These are phyloP conservation scores for Acronicta alni DNA, from an alignment of 2,888 invertebrate genomes.

Conservation along the genomic window DNA sequence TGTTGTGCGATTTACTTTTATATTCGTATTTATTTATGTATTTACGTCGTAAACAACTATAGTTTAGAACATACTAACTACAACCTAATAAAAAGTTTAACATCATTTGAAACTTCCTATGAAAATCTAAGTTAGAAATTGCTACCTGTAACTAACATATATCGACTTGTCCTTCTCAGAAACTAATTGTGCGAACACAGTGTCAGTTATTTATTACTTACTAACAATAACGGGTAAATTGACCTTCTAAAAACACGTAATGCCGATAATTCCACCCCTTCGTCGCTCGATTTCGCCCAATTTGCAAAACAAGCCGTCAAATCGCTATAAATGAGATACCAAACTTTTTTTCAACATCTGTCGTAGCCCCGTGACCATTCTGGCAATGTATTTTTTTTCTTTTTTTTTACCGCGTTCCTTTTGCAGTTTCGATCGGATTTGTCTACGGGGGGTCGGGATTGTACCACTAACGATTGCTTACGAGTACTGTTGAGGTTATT, in stretches of 20 bases:
- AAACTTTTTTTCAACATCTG: slow-evolving; percentile 80
- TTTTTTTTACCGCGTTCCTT: slow-evolving; percentile 69
- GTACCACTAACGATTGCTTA: slow-evolving; percentile 80
- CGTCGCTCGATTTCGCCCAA: slow-evolving; percentile 69
- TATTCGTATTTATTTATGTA: slow-evolving; percentile 27
- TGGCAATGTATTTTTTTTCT: slow-evolving; percentile 66
- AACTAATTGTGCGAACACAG: slow-evolving; percentile 6
- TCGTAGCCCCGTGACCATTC: slow-evolving; percentile 83
- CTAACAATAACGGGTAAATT: slow-evolving; percentile 30
- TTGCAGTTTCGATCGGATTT: slow-evolving; percentile 81
- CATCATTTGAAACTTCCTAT: neutral
- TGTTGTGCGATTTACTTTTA: slow-evolving; percentile 26
- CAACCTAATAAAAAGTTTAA: neutral
- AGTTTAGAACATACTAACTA: neutral
- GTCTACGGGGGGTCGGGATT: slow-evolving; percentile 81
- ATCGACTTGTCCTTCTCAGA: slow-evolving; percentile 14
- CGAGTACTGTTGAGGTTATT: slow-evolving; percentile 75
- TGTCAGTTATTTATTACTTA: too few relatives aligned
- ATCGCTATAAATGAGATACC: slow-evolving; percentile 71
- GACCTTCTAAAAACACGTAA: slow-evolving; percentile 41
- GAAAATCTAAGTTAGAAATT: slow-evolving; percentile 2
- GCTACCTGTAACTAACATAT: slow-evolving; percentile 2
- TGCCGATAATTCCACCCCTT: slow-evolving; percentile 63
- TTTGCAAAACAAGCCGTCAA: slow-evolving; percentile 74
- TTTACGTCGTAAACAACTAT: slow-evolving; percentile 11